Evolutionary conservation across 2,113 vertebrate species (phyloP), one percentile per base, ranked within the genome.

Genomic region (Chiloscyllium plagiosum): DNA sequence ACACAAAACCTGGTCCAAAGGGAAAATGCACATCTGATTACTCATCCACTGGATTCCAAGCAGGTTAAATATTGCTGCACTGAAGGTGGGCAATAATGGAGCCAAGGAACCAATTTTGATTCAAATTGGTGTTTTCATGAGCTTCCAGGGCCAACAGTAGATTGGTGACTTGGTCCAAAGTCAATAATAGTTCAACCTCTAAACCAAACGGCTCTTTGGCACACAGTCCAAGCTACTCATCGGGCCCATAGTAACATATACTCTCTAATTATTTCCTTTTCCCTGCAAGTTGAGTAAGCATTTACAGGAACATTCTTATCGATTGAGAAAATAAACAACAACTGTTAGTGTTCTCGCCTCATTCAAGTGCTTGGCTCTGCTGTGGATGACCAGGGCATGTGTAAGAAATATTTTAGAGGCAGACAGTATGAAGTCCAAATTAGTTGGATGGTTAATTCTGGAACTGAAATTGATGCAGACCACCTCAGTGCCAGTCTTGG

Each of bases 211-310:
- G 22, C 42, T 42, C 68, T 95, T 95, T 50, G 33, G 42, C 47
- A 72, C 0, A 5, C n/a, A 26, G 94, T 72, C 94, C 94, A 95
- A 95, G 26, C 42, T 52, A 95, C 94, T 95, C 94, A 72, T 69
- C 69, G 47, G 94, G 42, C 42, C 17, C 69, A 33, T 72, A 70
- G 37, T 52, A 95, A 95, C 52, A 52, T 66, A 93, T 66, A 93
- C 56, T 93, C n/a, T 37, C n/a, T 37, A 93, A 93, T 93, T 66
- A 66, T 93, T 93, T 93, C 89, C 89, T 93, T 66, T 93, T 33
- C 94, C 68, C 72, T 29, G 22, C 13, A 50, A 95, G 42, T 95
- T 70, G 94, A 95, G 69, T 72, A 72, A 29, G 68, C 68, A 72
- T 47, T 70, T 72, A 72, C 94, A 95, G 94, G 68, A 70, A 95